phyloP scores from a whole-genome alignment of 2,113 vertebrate genomes.

The Aptenodytes patagonicus region DNA sequence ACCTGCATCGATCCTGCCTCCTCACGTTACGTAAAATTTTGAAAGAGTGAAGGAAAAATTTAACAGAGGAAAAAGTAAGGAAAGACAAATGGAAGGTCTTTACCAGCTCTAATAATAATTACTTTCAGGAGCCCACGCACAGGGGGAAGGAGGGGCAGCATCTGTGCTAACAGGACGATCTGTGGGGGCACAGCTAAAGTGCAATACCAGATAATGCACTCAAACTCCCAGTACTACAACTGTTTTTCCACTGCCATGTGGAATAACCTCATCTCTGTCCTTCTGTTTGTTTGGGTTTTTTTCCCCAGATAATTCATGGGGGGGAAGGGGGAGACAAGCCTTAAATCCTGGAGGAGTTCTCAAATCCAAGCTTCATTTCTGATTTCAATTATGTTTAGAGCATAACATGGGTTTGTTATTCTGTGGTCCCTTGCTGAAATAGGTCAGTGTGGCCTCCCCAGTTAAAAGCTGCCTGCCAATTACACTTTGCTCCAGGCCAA shows the following conservation, averaged over 20 bases:
- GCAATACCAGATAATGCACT: not conserved
- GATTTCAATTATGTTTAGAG: not conserved
- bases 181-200: not conserved
- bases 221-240: not conserved
- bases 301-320: not conserved
- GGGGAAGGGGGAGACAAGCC: not conserved
- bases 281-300: not conserved
- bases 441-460: not conserved
- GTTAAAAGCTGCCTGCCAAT: conserved; percentile 9
- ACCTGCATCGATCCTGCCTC: not conserved
- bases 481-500: not conserved
- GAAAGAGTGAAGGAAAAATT: not conserved
- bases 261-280: not conserved
- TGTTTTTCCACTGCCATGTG: not conserved
- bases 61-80: not conserved
- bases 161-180: not conserved
- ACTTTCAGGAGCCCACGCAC: not conserved
- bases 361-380: not conserved
- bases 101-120: not conserved
- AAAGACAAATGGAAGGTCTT: not conserved
- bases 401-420: not conserved
- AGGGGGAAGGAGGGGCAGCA: not conserved
- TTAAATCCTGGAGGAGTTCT: not conserved
- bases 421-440: not conserved
- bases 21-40: rapidly evolving